Conservation (phyloP, 1,140 invertebrate genomes). For the Glossosoma conforme region DNA sequence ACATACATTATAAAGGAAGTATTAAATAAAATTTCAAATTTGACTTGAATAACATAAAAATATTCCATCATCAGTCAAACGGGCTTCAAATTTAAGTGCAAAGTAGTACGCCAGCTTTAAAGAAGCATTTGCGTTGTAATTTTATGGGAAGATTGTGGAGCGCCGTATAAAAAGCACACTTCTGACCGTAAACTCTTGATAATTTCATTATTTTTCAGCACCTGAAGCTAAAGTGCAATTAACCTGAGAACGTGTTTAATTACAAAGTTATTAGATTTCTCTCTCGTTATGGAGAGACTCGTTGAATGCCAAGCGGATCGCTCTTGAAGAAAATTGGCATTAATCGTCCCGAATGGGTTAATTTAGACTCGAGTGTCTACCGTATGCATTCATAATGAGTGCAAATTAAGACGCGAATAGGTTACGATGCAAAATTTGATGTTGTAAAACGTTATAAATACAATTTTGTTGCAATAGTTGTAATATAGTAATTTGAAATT, state of each 20-base stretch:
- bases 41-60: too few relatives aligned
- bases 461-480: too few relatives aligned
- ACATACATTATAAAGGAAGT: too few relatives aligned
- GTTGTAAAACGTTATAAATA: too few relatives aligned
- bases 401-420: conserved; percentile 6
- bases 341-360: conserved; percentile 9
- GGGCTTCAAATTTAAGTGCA: too few relatives aligned
- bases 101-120: too few relatives aligned
- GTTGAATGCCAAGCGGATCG: background rate
- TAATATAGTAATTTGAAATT: too few relatives aligned
- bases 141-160: too few relatives aligned
- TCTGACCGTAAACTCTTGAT: conserved; percentile 12
- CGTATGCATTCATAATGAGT: conserved; percentile 7
- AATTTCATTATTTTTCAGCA: conserved; percentile 23
- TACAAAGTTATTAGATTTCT: conserved; percentile 24
- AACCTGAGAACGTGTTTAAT: conserved; percentile 20
- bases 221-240: conserved; percentile 15
- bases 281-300: conserved; percentile 8
- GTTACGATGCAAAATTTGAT: too few relatives aligned
- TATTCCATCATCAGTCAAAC: too few relatives aligned
- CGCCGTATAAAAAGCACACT: conserved; percentile 9
- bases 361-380: conserved; percentile 3
- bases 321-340: conserved; percentile 9
- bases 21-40: too few relatives aligned
- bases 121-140: too few relatives aligned